Percentiles rank a stretch among this genome's conserved stretches.
Conservation (phyloP, 1,140 invertebrate species). For the Glomeris maerens region DNA sequence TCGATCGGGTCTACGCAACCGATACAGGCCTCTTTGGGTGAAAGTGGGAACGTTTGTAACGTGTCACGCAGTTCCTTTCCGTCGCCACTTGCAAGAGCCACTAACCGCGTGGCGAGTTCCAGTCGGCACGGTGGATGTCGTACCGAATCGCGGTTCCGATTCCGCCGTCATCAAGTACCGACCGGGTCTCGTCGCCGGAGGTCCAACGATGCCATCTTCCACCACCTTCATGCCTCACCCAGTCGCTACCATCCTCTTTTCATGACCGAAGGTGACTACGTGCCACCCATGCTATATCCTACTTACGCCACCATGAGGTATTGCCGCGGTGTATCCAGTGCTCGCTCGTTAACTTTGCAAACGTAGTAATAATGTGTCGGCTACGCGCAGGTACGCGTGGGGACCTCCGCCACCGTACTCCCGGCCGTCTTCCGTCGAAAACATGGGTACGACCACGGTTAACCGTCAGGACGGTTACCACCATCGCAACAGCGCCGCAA, state of each 20-base stretch:
- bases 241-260: conserved; percentile 1
- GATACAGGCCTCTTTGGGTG: too few relatives aligned
- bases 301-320: neutral
- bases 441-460: conserved; percentile 16
- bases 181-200: conserved; percentile 6
- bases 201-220: conserved; percentile 21
- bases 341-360: neutral
- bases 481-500: conserved; percentile 25
- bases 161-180: too few relatives aligned
- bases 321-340: neutral
- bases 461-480: conserved; percentile 15
- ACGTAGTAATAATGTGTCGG: neutral
- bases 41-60: too few relatives aligned
- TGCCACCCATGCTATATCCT: neutral
- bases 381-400: conserved; percentile 42
- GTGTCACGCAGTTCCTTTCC: too few relatives aligned
- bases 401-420: conserved; percentile 59
- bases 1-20: too few relatives aligned
- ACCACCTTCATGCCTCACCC: conserved; percentile 12
- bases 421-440: conserved; percentile 36
- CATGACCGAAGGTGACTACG: neutral
- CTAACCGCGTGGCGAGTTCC: too few relatives aligned
- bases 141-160: too few relatives aligned
- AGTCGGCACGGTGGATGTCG: too few relatives aligned
- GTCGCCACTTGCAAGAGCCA: too few relatives aligned